These are phyloP conservation scores for Bradypodion pumilum DNA, from an alignment of 2,797 vertebrate species.

Conservation along the genomic window DNA sequence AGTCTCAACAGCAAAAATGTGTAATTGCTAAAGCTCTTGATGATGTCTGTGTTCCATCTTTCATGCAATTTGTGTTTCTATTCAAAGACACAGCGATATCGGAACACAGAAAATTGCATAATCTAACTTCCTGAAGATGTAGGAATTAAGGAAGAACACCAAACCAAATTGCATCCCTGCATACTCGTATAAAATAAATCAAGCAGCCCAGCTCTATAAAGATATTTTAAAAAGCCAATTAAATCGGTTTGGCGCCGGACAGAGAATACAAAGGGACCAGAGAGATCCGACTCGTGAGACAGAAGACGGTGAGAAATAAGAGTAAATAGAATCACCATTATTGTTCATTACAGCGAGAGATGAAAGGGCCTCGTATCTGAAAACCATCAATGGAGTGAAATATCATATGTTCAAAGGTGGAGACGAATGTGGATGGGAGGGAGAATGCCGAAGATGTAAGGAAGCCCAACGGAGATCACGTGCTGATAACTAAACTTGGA, in stretches of 20 bases:
- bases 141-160: slow-evolving; percentile 64
- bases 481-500: slow-evolving; percentile 23
- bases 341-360: slow-evolving; percentile 66
- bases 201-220: slow-evolving; percentile 55
- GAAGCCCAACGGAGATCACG: slow-evolving; percentile 25
- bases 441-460: slow-evolving; percentile 56
- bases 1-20: slow-evolving; percentile 58
- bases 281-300: slow-evolving; percentile 61
- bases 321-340: slow-evolving; percentile 72
- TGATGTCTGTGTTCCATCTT: slow-evolving; percentile 54
- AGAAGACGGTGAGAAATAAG: slow-evolving; percentile 52
- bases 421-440: slow-evolving; percentile 62
- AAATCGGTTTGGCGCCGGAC: slow-evolving; percentile 62
- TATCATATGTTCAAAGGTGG: slow-evolving; percentile 63
- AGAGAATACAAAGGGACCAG: slow-evolving; percentile 55
- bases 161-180: slow-evolving; percentile 48
- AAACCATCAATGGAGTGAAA: slow-evolving; percentile 64
- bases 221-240: slow-evolving; percentile 67
- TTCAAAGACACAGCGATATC: slow-evolving; percentile 65
- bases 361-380: slow-evolving; percentile 58
- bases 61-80: slow-evolving; percentile 62
- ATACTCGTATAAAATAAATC: slow-evolving; percentile 47
- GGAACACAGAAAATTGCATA: slow-evolving; percentile 56
- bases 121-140: slow-evolving; percentile 52
- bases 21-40: slow-evolving; percentile 55